These are phyloP conservation scores for Odontomyia ornata DNA, from an alignment of 2,888 invertebrate genomes.

Conservation along the genomic window DNA sequence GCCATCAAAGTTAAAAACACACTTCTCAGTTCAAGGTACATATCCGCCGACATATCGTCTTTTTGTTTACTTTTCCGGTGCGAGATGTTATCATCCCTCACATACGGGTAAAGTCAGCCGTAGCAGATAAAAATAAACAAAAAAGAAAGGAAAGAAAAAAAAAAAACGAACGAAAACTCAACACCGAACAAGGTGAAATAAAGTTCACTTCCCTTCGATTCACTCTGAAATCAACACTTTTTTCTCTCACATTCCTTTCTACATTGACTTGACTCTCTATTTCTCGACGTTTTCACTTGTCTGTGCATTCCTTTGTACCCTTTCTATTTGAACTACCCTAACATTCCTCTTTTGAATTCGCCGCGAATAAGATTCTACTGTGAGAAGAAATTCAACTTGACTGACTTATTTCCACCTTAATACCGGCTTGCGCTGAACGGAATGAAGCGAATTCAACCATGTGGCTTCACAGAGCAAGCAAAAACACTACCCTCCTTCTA, in stretches of 20 bases:
- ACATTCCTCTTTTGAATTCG: slow-evolving; percentile 7
- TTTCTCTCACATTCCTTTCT: not conserved
- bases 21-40: slow-evolving; percentile 23
- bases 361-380: not conserved
- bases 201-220: slow-evolving; percentile 30
- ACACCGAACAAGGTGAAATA: slow-evolving; percentile 13
- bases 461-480: not conserved
- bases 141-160: not conserved
- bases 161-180: not conserved
- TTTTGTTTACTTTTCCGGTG: slow-evolving; percentile 18
- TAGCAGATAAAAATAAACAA: no score
- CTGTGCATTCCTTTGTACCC: not conserved
- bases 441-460: slow-evolving; percentile 1
- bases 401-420: not conserved
- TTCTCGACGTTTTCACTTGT: not conserved
- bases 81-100: slow-evolving; percentile 19
- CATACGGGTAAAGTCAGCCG: not conserved
- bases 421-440: not conserved
- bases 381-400: not conserved
- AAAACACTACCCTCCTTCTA: not conserved
- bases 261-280: no score
- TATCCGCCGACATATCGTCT: slow-evolving; percentile 28
- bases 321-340: not conserved
- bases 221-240: slow-evolving; percentile 31
- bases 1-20: slow-evolving; percentile 8